Percentiles rank a stretch among this genome's conserved stretches.
Conservation (phyloP, 2,113 vertebrate species). For the Grammomys surdaster region DNA sequence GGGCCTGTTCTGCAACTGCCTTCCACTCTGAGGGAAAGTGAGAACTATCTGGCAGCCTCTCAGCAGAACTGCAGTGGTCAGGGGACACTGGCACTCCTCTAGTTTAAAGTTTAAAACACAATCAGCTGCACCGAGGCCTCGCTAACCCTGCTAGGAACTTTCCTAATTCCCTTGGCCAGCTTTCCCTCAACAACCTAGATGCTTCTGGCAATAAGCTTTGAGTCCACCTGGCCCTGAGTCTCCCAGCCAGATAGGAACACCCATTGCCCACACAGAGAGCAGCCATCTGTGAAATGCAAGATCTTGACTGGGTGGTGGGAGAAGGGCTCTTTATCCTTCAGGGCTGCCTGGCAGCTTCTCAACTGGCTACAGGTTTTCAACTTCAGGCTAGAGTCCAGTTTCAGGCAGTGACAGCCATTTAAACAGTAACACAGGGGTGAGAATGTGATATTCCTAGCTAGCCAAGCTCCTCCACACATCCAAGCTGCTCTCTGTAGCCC, state of each 20-base stretch:
- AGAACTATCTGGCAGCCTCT: too few relatives aligned
- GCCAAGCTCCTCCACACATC: background rate
- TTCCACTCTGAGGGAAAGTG: background rate
- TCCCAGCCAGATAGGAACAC: background rate
- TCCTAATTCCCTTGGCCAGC: background rate
- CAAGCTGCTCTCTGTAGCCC: background rate
- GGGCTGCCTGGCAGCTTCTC: slow-evolving; percentile 19
- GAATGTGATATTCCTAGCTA: background rate
- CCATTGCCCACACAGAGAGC: background rate
- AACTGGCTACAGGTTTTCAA: background rate
- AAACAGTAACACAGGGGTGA: background rate
- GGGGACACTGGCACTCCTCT: background rate
- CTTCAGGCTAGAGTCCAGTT: background rate
- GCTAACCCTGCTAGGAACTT: background rate
- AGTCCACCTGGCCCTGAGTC: background rate
- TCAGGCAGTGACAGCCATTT: background rate
- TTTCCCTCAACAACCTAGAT: background rate
- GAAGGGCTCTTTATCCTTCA: background rate
- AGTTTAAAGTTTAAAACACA: background rate
- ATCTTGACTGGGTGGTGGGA: background rate
- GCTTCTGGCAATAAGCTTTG: background rate
- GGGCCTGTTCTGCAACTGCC: background rate
- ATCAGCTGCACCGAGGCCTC: background rate
- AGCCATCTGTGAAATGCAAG: slow-evolving; percentile 34
- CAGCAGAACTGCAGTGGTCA: background rate